Evolutionary conservation across 2,113 vertebrate species (phyloP).

Genomic region (Ivindomyrus marchei): DNA sequence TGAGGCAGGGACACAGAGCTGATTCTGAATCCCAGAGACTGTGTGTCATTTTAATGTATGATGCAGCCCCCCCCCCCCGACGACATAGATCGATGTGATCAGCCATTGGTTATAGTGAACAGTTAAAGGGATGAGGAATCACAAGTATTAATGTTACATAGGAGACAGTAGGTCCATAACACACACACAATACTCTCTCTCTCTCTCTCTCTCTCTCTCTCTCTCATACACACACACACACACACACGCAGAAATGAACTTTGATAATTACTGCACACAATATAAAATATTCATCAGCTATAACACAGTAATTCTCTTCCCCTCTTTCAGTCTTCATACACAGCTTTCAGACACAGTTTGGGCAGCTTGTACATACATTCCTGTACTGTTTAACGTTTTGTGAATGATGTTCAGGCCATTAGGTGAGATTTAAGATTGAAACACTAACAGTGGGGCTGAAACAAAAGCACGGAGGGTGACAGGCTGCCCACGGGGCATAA

Average conservation of each 20-base stretch:
- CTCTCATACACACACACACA: not conserved
- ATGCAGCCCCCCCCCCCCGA: not conserved
- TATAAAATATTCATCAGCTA: constrained; percentile 72
- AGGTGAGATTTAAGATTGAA: not conserved
- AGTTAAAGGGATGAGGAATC: not conserved
- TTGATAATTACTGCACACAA: constrained; percentile 34
- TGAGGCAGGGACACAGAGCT: not conserved
- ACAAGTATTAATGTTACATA: not conserved
- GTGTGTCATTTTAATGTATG: not conserved
- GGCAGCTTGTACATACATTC: not conserved
- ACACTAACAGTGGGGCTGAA: not conserved
- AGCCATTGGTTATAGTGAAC: not conserved
- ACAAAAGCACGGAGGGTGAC: not conserved
- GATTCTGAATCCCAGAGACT: not conserved
- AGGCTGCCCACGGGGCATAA: not conserved
- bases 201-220: too few species aligned
- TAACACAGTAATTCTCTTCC: constrained; percentile 62
- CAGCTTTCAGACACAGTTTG: constrained; percentile 32
- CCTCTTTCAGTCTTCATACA: constrained; percentile 46
- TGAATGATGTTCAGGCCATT: not conserved
- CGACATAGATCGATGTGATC: not conserved
- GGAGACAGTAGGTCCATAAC: not conserved
- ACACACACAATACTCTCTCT: too few species aligned
- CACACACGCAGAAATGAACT: not conserved
- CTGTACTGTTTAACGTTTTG: not conserved